phyloP scores from a whole-genome alignment of 2,797 vertebrate genomes.

The Labroides dimidiatus region DNA sequence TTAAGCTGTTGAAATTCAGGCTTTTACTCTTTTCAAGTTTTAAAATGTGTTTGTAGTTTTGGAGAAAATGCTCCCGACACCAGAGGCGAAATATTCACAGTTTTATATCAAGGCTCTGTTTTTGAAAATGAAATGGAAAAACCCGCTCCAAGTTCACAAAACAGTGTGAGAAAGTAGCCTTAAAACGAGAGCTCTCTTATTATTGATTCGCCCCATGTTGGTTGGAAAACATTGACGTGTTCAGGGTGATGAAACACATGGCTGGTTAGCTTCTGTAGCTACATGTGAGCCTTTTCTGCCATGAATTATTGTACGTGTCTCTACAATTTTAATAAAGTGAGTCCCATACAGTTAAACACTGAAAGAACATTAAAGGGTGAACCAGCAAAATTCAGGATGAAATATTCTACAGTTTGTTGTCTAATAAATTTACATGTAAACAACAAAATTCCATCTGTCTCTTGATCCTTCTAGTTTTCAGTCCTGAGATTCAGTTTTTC shows the following conservation, averaged over 20 bases:
- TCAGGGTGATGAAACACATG: conserved; percentile 36
- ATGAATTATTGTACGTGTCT: neutral
- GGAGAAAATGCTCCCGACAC: conserved; percentile 21
- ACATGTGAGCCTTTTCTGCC: neutral
- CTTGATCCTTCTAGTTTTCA: no score
- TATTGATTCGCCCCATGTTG: conserved; percentile 21
- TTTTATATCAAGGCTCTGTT: conserved; percentile 13
- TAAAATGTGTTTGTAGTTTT: conserved; percentile 25
- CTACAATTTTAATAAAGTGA: neutral
- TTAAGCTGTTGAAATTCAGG: conserved; percentile 19
- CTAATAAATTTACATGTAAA: no score
- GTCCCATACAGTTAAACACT: no score
- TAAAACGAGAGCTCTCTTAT: conserved; percentile 28
- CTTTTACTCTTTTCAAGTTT: conserved; percentile 20
- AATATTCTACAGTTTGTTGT: no score
- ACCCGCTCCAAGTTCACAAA: conserved; percentile 19
- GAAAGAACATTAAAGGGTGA: no score
- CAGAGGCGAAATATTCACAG: conserved; percentile 7
- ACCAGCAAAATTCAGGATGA: no score
- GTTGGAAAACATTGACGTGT: conserved; percentile 24
- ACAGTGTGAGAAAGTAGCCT: conserved; percentile 9
- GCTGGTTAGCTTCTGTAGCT: conserved; percentile 18
- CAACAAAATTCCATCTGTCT: no score
- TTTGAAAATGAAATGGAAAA: conserved; percentile 43
- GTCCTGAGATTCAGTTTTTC: no score